Evolutionary conservation across 2,797 vertebrate genomes (phyloP).

Genomic region (Acomys russatus): DNA sequence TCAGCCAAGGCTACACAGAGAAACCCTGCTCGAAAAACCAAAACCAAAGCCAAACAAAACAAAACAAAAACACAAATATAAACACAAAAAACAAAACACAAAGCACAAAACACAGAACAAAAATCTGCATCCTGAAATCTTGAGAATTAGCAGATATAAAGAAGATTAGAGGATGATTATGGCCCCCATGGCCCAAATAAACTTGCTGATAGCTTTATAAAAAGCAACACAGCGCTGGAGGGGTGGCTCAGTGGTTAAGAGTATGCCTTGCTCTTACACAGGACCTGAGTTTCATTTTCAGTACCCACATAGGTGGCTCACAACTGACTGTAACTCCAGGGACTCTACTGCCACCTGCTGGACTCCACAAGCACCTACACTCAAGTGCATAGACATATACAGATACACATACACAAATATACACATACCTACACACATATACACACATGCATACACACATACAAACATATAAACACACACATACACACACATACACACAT

Average conservation of each 20-base stretch:
- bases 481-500: neutral
- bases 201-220: neutral
- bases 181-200: neutral
- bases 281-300: neutral
- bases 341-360: neutral
- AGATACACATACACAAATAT: neutral
- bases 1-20: too few species aligned
- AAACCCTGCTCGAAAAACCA: too few species aligned
- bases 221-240: neutral
- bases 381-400: neutral
- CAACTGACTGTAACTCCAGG: neutral
- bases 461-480: neutral
- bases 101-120: neutral
- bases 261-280: neutral
- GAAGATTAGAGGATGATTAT: neutral
- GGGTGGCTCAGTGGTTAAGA: neutral
- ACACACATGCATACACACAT: neutral
- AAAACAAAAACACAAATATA: too few species aligned
- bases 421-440: rapidly evolving
- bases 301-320: neutral
- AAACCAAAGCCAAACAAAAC: too few species aligned
- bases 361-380: neutral
- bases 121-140: neutral
- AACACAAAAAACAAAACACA: too few species aligned
- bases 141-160: neutral